Percentiles rank a stretch among this genome's conserved stretches.
Conservation (phyloP, 2,113 vertebrate genomes). For the Promerops cafer region DNA sequence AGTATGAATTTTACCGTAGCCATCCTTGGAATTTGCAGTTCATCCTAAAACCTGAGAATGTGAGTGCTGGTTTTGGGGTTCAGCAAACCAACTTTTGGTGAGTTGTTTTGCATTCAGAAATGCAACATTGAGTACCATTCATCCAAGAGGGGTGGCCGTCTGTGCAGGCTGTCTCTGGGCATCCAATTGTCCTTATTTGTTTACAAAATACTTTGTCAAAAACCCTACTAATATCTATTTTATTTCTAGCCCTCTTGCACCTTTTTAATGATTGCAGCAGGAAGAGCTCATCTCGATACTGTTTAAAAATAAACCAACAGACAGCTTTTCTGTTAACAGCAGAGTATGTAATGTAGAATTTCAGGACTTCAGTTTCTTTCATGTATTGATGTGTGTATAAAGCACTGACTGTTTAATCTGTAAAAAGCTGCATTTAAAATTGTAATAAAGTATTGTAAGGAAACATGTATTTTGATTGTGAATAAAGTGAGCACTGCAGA, state of each 20-base stretch:
- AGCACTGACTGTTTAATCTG: background rate
- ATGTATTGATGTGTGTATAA: background rate
- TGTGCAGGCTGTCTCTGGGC: background rate
- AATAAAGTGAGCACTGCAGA: background rate
- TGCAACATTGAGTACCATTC: background rate
- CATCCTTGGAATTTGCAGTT: background rate
- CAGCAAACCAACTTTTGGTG: too few species aligned
- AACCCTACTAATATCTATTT: background rate
- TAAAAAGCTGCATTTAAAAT: background rate
- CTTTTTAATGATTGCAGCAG: background rate
- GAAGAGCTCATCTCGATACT: background rate
- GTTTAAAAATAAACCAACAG: background rate
- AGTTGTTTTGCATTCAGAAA: background rate
- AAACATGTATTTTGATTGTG: accelerated
- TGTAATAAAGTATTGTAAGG: background rate
- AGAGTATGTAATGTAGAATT: background rate
- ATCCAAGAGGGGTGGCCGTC: accelerated
- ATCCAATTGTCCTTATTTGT: background rate
- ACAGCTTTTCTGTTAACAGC: background rate
- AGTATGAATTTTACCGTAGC: background rate
- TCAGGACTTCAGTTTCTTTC: background rate
- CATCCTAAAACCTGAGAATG: background rate
- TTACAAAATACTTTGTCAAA: background rate
- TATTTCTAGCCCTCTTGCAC: background rate
- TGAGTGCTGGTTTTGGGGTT: background rate